Base-by-base conservation (phyloP, 1,140 invertebrate genomes). In the Mya arenaria region DNA sequence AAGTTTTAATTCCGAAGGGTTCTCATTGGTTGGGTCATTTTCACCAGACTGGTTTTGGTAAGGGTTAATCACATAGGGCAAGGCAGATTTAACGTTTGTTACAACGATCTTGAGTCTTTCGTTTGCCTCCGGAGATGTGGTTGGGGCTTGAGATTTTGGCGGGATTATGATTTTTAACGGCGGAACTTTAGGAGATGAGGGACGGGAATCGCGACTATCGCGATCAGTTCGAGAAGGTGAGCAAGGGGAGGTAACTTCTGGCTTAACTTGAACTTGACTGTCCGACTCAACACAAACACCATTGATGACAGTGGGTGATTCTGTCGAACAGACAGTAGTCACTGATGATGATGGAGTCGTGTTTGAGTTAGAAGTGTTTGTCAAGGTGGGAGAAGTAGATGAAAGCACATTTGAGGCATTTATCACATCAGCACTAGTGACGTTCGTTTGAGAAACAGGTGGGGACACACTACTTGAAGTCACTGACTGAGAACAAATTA, bases 151-250 rank as follows among this genome's bases (percentile, higher is more conserved):
- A 30, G 82, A 85, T 79, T 91, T 90, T 30, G 87, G 83, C 28
- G 89, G 89, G 60, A 91, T 87, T 74, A 91, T 91, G 32, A 91
- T 91, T 87, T 89, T 90, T 32, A 91, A 75, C 17, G 90, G 90
- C 28, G 90, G 90, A 71, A 91, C 90, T 83, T 91, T 91, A 30
- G 89, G 89, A 17, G 89, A 89, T 19, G 86, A 88, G n/a, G 90
- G 87, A 71, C 89, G 75, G 78, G 87, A 90, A 52, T 87, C 84
- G 72, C 73, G 68, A 36, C 81, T 74, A 62, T 88, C 85, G 44
- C 83, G 85, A 37, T 86, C 85, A 63, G 74, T 28, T n/a, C 69
- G 69, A 77, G 66, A 60, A n/a, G 79, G 58, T 63, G 66, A 66
- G 25, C 69, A 56, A 34, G 56, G 63, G 1, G 58, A 65, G 15